Percentiles rank a stretch among this genome's conserved stretches.
Evolutionary conservation across 2,888 invertebrate genomes (phyloP).

Genomic region (Lymantria monacha): DNA sequence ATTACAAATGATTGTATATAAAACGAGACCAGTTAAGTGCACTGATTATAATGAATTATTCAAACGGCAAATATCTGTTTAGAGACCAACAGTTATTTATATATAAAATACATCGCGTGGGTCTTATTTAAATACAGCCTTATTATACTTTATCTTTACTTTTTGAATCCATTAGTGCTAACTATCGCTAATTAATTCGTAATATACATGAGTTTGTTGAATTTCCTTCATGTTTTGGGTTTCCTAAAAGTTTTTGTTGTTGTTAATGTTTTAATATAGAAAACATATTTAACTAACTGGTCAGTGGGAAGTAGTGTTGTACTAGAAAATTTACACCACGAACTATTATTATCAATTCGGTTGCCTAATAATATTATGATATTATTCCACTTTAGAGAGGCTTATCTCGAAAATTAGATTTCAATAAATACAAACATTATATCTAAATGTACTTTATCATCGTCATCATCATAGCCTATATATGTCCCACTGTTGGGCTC

Average conservation of each 20-base stretch:
- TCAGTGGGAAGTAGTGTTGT: no score
- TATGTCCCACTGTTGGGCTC: no score
- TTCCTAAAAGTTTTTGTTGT: constrained; percentile 1
- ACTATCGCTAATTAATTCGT: constrained; percentile 55
- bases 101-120: constrained; percentile 44
- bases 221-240: constrained; percentile 4
- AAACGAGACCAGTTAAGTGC: constrained; percentile 57
- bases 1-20: constrained; percentile 19
- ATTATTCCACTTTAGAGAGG: no score
- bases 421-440: no score
- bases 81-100: constrained; percentile 27
- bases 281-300: not conserved
- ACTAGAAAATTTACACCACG: no score
- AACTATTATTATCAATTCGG: no score
- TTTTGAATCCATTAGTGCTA: constrained; percentile 55
- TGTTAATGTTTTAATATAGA: not conserved
- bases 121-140: constrained; percentile 57
- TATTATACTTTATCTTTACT: constrained; percentile 60
- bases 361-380: no score
- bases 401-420: no score
- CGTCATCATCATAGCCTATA: no score
- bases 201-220: constrained; percentile 12
- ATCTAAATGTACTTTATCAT: no score
- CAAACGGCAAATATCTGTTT: constrained; percentile 53
- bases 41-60: constrained; percentile 77